Conservation (phyloP, 2,113 vertebrate genomes). For the Dromiciops gliroides region DNA sequence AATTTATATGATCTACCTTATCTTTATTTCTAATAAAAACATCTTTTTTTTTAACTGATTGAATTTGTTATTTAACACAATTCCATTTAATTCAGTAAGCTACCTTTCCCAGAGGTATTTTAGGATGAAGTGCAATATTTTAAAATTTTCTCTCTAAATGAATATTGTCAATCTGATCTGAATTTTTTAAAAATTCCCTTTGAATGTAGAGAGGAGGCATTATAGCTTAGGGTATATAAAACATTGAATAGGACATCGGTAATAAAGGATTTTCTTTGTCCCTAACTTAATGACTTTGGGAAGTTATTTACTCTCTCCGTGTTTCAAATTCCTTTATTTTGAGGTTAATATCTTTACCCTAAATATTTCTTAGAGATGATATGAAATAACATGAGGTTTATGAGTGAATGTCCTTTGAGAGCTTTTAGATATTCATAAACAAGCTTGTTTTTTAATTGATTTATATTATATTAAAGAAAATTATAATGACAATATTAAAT, state of each 20-base stretch:
- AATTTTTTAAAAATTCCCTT: not conserved
- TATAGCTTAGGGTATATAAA: not conserved
- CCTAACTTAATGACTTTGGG: conserved; percentile 7
- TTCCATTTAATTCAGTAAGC: conserved; percentile 2
- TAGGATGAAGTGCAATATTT: conserved; percentile 13
- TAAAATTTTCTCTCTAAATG: not conserved
- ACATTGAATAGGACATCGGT: not conserved
- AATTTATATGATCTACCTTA: not conserved
- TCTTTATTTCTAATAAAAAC: not conserved
- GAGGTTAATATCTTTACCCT: not conserved
- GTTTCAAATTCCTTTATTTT: not conserved
- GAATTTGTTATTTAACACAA: conserved; percentile 63
- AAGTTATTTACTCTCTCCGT: conserved; percentile 25
- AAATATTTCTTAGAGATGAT: not conserved
- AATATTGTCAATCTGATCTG: not conserved
- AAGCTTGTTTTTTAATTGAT: not conserved
- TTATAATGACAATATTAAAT: not conserved
- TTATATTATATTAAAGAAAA: not conserved
- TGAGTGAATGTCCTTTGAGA: not conserved
- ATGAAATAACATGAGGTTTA: not conserved
- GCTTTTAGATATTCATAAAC: not conserved
- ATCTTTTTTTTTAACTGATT: not conserved
- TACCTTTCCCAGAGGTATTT: conserved; percentile 30
- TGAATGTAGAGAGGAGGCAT: not conserved
- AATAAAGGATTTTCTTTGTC: not conserved